These are phyloP conservation scores for Chymomyza costata DNA, from an alignment of 1,140 invertebrate species.

Conservation along the genomic window DNA sequence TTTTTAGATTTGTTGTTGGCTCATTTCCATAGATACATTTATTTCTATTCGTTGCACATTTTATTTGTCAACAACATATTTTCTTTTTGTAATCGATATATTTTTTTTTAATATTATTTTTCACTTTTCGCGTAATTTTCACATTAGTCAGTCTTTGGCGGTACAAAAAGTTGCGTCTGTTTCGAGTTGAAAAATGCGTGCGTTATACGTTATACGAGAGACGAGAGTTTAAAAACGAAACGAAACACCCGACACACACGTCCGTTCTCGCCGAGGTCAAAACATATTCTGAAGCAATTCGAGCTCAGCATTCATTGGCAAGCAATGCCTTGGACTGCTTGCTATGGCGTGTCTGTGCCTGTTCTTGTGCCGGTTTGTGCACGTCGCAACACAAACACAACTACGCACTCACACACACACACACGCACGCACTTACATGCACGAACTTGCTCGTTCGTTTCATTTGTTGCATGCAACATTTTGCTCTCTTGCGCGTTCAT, in stretches of 20 bases:
- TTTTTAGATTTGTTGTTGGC: not conserved
- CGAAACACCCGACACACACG: slow-evolving; percentile 50
- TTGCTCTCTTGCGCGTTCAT: not conserved
- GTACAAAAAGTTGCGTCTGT: slow-evolving; percentile 10
- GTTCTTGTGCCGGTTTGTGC: not conserved
- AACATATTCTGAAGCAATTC: slow-evolving; percentile 61
- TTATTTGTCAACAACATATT: slow-evolving; percentile 23
- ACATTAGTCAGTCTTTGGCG: not conserved
- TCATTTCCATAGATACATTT: not conserved
- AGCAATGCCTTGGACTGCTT: no score
- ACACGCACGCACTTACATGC: slow-evolving; percentile 9
- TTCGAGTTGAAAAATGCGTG: slow-evolving; percentile 39
- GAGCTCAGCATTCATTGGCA: slow-evolving; percentile 7
- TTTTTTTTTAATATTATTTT: slow-evolving; percentile 1
- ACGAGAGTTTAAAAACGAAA: slow-evolving; percentile 3
- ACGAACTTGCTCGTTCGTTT: slow-evolving; percentile 20
- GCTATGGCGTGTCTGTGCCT: no score
- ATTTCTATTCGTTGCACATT: slow-evolving; percentile 4
- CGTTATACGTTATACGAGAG: slow-evolving; percentile 23
- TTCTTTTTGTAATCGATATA: slow-evolving; percentile 10
- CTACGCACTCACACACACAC: not conserved
- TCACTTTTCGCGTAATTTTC: slow-evolving; percentile 10
- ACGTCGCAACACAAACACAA: slow-evolving; percentile 3
- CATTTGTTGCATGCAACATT: slow-evolving; percentile 23
- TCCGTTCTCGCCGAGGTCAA: slow-evolving; percentile 50